These are phyloP conservation scores for Drosophila gaucha DNA, from an alignment of 2,888 invertebrate genomes.

Conservation along the genomic window DNA sequence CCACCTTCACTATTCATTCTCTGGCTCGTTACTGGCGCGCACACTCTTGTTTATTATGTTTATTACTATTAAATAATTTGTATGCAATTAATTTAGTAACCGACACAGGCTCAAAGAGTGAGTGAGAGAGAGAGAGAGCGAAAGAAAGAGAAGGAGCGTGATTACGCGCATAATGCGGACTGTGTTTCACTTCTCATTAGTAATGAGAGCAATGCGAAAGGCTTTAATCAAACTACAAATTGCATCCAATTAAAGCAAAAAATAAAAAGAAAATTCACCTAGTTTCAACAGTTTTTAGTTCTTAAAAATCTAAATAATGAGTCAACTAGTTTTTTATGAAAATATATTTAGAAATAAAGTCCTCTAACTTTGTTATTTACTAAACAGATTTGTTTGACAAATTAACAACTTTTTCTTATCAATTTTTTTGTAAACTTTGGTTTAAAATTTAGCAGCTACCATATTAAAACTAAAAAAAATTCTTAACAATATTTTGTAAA, in stretches of 20 bases:
- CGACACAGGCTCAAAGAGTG: slow-evolving; percentile 31
- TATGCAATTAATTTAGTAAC: slow-evolving; percentile 78
- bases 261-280: neutral
- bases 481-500: too few species aligned
- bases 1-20: slow-evolving; percentile 1
- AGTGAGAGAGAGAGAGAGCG: slow-evolving; percentile 3
- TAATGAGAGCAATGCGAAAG: neutral
- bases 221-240: slow-evolving; percentile 39
- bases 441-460: too few species aligned
- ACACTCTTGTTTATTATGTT: slow-evolving; percentile 72
- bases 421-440: too few species aligned
- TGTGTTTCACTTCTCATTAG: slow-evolving; percentile 56
- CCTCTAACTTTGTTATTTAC: too few species aligned
- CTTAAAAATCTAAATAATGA: neutral
- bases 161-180: slow-evolving; percentile 33
- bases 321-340: neutral
- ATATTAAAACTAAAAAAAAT: too few species aligned
- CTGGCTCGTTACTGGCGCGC: slow-evolving; percentile 24
- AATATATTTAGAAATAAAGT: too few species aligned
- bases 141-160: slow-evolving; percentile 12
- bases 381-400: too few species aligned
- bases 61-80: slow-evolving; percentile 81
- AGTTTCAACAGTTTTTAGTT: neutral
- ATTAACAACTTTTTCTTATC: too few species aligned
- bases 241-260: slow-evolving; percentile 18